Conservation (phyloP, 1,140 invertebrate species). For the Bombus pascuorum region DNA sequence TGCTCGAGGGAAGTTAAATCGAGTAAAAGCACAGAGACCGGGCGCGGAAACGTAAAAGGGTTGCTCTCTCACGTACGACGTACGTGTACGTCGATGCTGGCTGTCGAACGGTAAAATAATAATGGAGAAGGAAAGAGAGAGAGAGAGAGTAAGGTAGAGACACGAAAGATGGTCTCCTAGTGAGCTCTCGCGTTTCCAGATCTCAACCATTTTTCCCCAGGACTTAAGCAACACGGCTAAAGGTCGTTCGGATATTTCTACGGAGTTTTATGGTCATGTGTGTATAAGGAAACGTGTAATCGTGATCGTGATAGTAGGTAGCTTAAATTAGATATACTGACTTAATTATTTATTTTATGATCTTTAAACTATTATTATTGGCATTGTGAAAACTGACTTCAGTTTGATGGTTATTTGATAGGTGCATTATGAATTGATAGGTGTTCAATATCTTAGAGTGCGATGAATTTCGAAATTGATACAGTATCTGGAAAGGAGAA, state of each 20-base stretch:
- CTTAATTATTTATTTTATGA: neutral
- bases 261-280: slow-evolving; percentile 29
- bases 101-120: slow-evolving; percentile 74
- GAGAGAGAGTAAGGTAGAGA: slow-evolving; percentile 21
- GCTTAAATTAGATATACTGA: neutral
- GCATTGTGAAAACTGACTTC: neutral
- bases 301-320: too few species aligned
- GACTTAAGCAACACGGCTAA: slow-evolving; percentile 1
- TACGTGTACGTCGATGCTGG: slow-evolving; percentile 74
- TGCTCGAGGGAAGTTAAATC: slow-evolving; percentile 62
- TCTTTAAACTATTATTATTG: neutral
- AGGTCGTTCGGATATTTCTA: neutral
- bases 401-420: neutral
- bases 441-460: neutral
- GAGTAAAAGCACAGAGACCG: slow-evolving; percentile 65
- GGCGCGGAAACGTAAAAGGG: slow-evolving; percentile 64
- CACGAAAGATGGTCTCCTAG: slow-evolving; percentile 25
- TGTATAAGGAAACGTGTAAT: slow-evolving; percentile 22
- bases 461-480: too few species aligned
- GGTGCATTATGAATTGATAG: neutral
- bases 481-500: too few species aligned
- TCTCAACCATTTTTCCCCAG: slow-evolving; percentile 44
- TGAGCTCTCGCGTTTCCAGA: slow-evolving; percentile 33
- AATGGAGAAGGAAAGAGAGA: slow-evolving; percentile 52
- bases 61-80: slow-evolving; percentile 69